Base-by-base conservation (phyloP, 1,140 invertebrate genomes). In the Leptopilina boulardi region DNA sequence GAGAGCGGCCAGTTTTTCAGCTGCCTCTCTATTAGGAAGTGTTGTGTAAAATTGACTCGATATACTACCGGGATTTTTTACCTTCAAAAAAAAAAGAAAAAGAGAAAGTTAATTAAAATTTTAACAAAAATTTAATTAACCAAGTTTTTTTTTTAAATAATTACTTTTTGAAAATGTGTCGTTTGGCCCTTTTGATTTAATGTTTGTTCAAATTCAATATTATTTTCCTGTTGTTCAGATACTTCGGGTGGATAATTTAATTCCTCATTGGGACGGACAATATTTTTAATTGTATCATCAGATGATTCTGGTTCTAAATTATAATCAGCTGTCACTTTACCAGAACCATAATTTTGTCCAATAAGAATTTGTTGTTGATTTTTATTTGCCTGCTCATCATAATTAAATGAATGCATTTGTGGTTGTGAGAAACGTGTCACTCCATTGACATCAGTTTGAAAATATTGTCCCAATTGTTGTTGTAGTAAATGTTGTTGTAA, bases 321-420 rank as follows among this genome's bases (percentile, higher is more conserved):
- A 77, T 90, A 89, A 82, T 88, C 87, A 11, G 85, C 83, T 5
- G 85, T 88, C 0, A 87, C 86, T 56, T 82, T 79, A 8, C 84
- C 85, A 0, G 84, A 82, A 3, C 79, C 86, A 38, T 88, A 89
- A 70, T 86, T 83, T 73, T 85, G 87, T 13, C 83, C 84, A 38
- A 83, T 72, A 19, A 87, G 78, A 51, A 87, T 76, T 66, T 86
- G 78, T 71, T 86, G 84, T 15, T 86, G 80, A 59, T 83, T 80
- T 75, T 87, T 87, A 47, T 88, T 89, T 30, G 84, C 85, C 59
- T 91, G 91, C 76, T 92, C 92, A 70, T 92, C 90, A 76, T 92
- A 92, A 84, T 92, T 92, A 80, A 92, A 92, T 0, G 90, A 90
- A 59, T 92, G 91, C 83, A 89, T 91, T 75, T 92, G 91, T 0